A percentile compares a stretch with the other conserved stretches of the same genome.
Conservation (phyloP, 2,888 invertebrate genomes). For the Caenorhabditis sp. region DNA sequence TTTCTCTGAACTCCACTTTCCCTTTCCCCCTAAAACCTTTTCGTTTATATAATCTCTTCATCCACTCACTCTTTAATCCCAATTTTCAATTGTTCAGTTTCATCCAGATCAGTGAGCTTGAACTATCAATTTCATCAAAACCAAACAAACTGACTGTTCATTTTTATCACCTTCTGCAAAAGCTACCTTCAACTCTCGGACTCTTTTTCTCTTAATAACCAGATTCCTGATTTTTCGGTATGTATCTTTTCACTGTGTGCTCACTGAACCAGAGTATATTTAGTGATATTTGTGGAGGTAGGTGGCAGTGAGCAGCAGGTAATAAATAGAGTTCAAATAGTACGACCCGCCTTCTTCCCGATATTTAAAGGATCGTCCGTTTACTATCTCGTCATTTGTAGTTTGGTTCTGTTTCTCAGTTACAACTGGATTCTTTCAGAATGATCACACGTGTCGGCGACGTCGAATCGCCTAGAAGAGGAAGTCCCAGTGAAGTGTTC, state of each 20-base stretch:
- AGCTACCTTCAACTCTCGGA: conserved; percentile 18
- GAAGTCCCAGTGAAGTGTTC: conserved; percentile 79
- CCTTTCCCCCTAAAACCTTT: background rate
- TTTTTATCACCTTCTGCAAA: conserved; percentile 19
- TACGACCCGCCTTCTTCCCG: conserved; percentile 38
- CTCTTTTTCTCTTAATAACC: conserved; percentile 37
- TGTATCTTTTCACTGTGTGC: conserved; percentile 37
- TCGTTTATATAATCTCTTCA: conserved; percentile 3
- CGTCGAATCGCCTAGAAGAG: conserved; percentile 68
- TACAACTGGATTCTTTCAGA: conserved; percentile 16
- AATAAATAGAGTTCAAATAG: conserved; percentile 60
- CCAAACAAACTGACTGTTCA: conserved; percentile 12
- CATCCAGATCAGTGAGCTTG: conserved; percentile 25
- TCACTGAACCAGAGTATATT: conserved; percentile 65
- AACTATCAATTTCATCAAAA: conserved; percentile 30
- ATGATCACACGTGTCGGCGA: conserved; percentile 69
- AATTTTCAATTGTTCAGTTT: conserved; percentile 13
- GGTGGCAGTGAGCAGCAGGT: conserved; percentile 22
- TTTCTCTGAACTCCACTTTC: background rate
- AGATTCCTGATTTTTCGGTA: conserved; percentile 52
- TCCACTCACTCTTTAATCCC: conserved; percentile 25
- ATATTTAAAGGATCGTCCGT: conserved; percentile 39
- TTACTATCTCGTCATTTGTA: conserved; percentile 24
- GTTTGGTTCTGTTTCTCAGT: conserved; percentile 25
- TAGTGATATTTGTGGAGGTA: conserved; percentile 59